A percentile compares a stretch with the other conserved stretches of the same genome.
Evolutionary conservation across 2,113 vertebrate genomes (phyloP).

Genomic region (Puntigrus tetrazona): DNA sequence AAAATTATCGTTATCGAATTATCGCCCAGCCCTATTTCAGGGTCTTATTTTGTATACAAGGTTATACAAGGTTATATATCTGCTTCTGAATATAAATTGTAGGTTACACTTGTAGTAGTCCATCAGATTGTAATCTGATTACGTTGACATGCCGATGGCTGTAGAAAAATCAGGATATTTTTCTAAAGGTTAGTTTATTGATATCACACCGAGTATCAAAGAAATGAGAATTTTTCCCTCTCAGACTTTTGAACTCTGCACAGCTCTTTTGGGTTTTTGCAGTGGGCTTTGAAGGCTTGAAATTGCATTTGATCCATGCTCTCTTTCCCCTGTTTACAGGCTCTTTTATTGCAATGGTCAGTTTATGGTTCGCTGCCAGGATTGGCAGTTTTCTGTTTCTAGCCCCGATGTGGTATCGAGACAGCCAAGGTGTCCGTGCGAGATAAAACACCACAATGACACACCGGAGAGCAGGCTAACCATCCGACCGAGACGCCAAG

Average conservation of each 20-base stretch:
- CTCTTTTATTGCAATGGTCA: constrained; percentile 85
- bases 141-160: not conserved
- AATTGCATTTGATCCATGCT: constrained; percentile 46
- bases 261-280: constrained; percentile 38
- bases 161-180: not conserved
- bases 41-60: too few relatives aligned
- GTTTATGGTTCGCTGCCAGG: constrained; percentile 77
- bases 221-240: constrained; percentile 7
- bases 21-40: too few relatives aligned
- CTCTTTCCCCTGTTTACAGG: constrained; percentile 62
- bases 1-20: too few relatives aligned
- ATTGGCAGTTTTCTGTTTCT: constrained; percentile 70
- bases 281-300: constrained; percentile 11
- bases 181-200: constrained; percentile 11
- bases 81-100: not conserved
- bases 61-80: too few relatives aligned
- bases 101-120: not conserved
- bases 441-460: constrained; percentile 72
- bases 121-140: not conserved
- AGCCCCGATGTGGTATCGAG: constrained; percentile 64
- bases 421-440: constrained; percentile 77
- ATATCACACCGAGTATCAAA: not conserved
- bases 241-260: constrained; percentile 5
- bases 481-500: constrained; percentile 35
- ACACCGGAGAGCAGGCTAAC: constrained; percentile 52